A percentile compares a stretch with the other conserved stretches of the same genome.
These are phyloP conservation scores for Urocitellus parryii DNA, from an alignment of 2,113 vertebrate genomes.

Conservation along the genomic window DNA sequence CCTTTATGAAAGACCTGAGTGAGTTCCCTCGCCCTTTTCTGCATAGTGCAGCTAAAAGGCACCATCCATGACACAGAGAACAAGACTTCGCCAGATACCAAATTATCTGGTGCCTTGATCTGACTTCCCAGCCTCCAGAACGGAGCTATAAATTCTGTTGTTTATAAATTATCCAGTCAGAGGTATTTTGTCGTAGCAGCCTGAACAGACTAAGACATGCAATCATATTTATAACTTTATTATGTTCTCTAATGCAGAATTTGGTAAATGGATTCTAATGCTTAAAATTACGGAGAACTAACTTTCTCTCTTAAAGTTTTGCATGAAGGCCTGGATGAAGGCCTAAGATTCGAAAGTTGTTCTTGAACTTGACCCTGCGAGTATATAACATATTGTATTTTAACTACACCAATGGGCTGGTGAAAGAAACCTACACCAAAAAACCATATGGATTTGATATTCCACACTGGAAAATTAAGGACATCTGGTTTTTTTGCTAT, in stretches of 20 bases:
- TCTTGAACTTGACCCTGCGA: slow-evolving; percentile 42
- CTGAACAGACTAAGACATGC: not conserved
- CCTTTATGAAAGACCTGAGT: not conserved
- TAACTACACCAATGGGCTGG: not conserved
- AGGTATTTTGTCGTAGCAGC: not conserved
- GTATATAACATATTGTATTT: slow-evolving; percentile 53
- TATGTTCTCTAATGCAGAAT: not conserved
- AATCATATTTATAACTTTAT: not conserved
- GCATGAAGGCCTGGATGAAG: not conserved
- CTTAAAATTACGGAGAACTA: not conserved
- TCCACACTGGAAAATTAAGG: slow-evolving; percentile 70
- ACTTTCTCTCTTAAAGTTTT: slow-evolving; percentile 35
- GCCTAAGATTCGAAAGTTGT: slow-evolving; percentile 21
- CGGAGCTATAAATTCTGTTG: not conserved
- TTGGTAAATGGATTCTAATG: not conserved
- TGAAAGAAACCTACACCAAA: slow-evolving; percentile 51
- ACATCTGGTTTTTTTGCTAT: slow-evolving; percentile 32
- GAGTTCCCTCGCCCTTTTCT: not conserved
- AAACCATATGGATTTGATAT: slow-evolving; percentile 78
- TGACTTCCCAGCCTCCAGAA: not conserved
- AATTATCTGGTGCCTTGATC: not conserved
- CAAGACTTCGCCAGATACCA: not conserved
- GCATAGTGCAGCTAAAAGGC: not conserved
- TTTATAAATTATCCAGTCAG: not conserved
- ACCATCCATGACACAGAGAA: not conserved